phyloP scores from a whole-genome alignment of 2,113 vertebrate species.

The Megaceryle torquata region DNA sequence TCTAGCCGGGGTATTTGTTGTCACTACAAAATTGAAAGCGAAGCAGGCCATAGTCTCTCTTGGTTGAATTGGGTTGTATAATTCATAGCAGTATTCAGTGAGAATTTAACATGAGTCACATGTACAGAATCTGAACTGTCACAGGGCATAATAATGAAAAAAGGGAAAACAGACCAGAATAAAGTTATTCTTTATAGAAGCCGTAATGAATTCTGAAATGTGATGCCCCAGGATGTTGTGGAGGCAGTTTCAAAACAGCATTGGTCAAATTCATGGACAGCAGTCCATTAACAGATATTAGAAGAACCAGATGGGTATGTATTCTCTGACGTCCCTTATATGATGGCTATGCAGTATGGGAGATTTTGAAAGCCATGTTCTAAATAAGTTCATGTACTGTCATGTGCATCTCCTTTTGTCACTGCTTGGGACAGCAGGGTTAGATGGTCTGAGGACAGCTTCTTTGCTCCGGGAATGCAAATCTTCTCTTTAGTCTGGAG shows the following conservation, averaged over 20 bases:
- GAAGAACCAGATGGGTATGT: background rate
- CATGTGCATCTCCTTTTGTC: background rate
- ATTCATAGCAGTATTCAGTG: background rate
- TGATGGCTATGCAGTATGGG: background rate
- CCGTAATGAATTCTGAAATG: background rate
- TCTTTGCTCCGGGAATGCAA: background rate
- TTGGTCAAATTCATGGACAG: background rate
- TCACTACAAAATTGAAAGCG: background rate
- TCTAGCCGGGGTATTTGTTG: background rate
- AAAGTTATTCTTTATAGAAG: background rate
- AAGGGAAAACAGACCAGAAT: background rate
- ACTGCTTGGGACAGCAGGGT: background rate
- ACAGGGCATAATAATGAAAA: background rate
- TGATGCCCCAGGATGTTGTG: background rate
- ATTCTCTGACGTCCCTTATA: background rate
- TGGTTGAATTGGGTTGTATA: background rate
- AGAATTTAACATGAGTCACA: background rate
- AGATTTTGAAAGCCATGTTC: background rate
- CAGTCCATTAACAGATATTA: background rate
- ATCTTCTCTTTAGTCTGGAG: no score
- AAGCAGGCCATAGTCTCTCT: background rate
- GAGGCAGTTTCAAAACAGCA: background rate
- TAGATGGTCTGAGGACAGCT: background rate
- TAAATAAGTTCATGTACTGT: background rate
- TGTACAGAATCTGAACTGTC: background rate